A percentile compares a stretch with the other conserved stretches of the same genome.
phyloP scores from a whole-genome alignment of 2,888 invertebrate genomes.

The Saturnia japonica region DNA sequence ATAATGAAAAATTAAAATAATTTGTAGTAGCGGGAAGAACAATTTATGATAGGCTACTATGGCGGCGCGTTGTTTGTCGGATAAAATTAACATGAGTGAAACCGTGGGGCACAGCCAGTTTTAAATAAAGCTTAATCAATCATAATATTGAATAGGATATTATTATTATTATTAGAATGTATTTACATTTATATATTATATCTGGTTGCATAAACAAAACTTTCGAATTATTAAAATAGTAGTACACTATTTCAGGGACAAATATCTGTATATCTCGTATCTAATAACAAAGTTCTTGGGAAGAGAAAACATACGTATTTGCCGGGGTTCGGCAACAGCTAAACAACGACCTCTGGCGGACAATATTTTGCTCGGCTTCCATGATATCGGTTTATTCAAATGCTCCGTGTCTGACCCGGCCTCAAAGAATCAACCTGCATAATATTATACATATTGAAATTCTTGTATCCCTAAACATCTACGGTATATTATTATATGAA shows the following conservation, averaged over 20 bases:
- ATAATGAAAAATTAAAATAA: too few relatives aligned
- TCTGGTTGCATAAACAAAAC: not conserved
- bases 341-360: conserved; percentile 72
- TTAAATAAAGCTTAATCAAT: too few relatives aligned
- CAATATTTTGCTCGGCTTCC: conserved; percentile 76
- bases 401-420: conserved; percentile 73
- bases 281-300: conserved; percentile 61
- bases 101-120: too few relatives aligned
- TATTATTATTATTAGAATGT: too few relatives aligned
- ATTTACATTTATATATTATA: not conserved
- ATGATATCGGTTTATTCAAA: conserved; percentile 80
- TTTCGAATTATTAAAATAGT: conserved; percentile 29
- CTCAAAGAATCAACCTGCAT: conserved; percentile 81
- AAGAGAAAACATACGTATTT: conserved; percentile 70
- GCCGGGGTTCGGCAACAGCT: conserved; percentile 49
- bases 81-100: too few relatives aligned
- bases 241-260: conserved; percentile 14
- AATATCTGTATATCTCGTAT: conserved; percentile 50
- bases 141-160: too few relatives aligned
- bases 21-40: too few relatives aligned
- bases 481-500: conserved; percentile 74
- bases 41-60: too few relatives aligned
- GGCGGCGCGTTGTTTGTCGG: too few relatives aligned
- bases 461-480: conserved; percentile 69
- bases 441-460: conserved; percentile 80